Base-by-base conservation (phyloP, 2,888 invertebrate species). In the Dinocampus coccinellae region DNA sequence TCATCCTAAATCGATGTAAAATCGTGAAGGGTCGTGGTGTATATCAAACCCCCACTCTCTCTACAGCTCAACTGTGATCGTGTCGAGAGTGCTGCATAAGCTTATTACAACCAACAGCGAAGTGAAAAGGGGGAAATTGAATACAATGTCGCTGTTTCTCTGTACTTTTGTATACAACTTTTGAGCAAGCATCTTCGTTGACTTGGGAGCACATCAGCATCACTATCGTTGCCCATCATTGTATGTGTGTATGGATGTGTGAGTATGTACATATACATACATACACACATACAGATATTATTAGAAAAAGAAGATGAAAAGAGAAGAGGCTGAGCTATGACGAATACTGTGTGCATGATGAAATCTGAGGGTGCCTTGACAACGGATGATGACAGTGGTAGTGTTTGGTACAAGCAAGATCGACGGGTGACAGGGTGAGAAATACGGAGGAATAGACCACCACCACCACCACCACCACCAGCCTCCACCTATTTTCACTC, bases 71-170 rank as follows among this genome's bases (percentile, higher is more conserved):
- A 65, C 72, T 52, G 57, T 67, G 29, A 66, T 68, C 69, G 66
- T 79, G 81, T 78, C 77, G 79, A 84, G 83, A 83, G 80, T 85
- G 85, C 84, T 86, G 85, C 83, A 85, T 85, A 86, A 86, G 85
- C 86, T 86, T 85, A 85, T 86, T 85, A 85, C 77, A 80, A 78
- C 57, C 55, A 63, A 62, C 16, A 34, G 62, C 52, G 60, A 36
- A 22, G 66, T 57, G 29, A 57, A 53, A 68, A 72, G 69, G 69
- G 72, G 70, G 73, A 76, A 77, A 75, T 11, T 69, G 64, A 16
- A 47, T 16, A 47, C 47, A 47, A 47, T 47, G 47, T 47, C 3
- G 47, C 47, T 47, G 16, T 20, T 16, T 7, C 16, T 16, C 47
- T 47, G 16, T 16, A 47, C 47, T 47, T 47, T 47, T 47, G 9